Evolutionary conservation across 2,113 vertebrate genomes (phyloP), one percentile per base, ranked within the genome.

Genomic region (human (Homo sapiens)): DNA sequence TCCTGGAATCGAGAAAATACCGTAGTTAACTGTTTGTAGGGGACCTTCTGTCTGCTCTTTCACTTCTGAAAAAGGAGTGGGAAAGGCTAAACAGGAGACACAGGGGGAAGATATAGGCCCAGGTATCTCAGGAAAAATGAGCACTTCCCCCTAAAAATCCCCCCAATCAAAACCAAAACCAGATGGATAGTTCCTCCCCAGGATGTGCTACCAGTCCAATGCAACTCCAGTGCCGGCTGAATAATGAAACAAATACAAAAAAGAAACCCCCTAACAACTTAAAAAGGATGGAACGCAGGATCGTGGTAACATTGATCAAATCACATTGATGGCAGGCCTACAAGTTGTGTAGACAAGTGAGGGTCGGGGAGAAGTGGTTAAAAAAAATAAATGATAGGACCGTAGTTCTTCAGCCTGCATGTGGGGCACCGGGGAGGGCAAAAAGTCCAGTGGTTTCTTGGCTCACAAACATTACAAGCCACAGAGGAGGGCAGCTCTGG

Each of bases 1-100:
- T 88, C 52, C 66, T 94, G 61, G 40, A 82, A 68, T 43, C 1
- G 38, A 94, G 72, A 68, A 85, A 93, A 86, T 38, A 73, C 81
- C 40, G 0, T 2, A 72, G 48, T 68, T 93, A 61, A 76, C n/a
- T 72, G 32, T 80, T 50, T 72, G 45, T 16, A 45, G 8, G 23
- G 73, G 57, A 52, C 17, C 35, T 90, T 88, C 48, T 68, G 27
- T 73, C 73, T 82, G 50, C 30, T 88, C 23, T 59, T 83, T 72
- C 48, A 38, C 23, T 70, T 81, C n/a, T 70, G n/a, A 82, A 66
- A 90, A 80, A 82, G 10, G 38, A 87, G 11, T 5, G 6, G 64
- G 35, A 48, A 52, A 86, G 6, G 32, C 55, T 94, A 25, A 66
- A 73, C 7, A 75, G 43, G 38, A 82, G 27, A 81, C 18, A 88